Percentiles rank a stretch among this genome's conserved stretches.
Conservation (phyloP, 1,140 invertebrate species). For the Tribolium castaneum region DNA sequence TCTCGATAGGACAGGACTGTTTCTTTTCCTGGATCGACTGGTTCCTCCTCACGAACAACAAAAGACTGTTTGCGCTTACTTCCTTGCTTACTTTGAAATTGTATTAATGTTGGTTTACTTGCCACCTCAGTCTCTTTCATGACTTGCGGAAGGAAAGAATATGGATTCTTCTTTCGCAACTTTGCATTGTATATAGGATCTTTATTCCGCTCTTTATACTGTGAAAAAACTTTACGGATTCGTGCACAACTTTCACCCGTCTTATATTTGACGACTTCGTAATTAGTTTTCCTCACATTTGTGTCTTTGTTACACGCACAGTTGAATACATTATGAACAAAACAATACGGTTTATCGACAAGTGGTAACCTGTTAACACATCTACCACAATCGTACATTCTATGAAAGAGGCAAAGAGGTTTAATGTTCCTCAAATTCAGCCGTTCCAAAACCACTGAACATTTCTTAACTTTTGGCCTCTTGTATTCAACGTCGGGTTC, state of each 20-base stretch:
- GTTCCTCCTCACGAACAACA: constrained; percentile 11
- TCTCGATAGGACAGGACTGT: background rate
- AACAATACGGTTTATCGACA: too few relatives aligned
- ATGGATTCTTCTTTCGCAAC: background rate
- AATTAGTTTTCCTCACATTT: background rate
- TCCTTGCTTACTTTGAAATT: background rate
- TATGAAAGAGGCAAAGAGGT: constrained; percentile 61
- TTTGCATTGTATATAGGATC: background rate
- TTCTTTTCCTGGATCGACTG: background rate
- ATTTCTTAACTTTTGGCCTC: constrained; percentile 33
- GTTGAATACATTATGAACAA: too few relatives aligned
- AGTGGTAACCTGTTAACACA: background rate
- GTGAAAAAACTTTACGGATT: background rate
- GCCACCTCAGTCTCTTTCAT: background rate
- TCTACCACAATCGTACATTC: constrained; percentile 60
- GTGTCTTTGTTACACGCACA: too few relatives aligned
- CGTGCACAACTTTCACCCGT: background rate
- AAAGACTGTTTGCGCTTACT: constrained; percentile 50
- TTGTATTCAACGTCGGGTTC: background rate
- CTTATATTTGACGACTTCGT: background rate
- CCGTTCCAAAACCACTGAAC: constrained; percentile 50
- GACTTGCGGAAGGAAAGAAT: background rate
- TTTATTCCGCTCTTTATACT: constrained; percentile 30
- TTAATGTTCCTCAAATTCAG: constrained; percentile 55
- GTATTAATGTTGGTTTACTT: background rate